Conservation (phyloP, 2,797 vertebrate genomes). For the Spatula clypeata region DNA sequence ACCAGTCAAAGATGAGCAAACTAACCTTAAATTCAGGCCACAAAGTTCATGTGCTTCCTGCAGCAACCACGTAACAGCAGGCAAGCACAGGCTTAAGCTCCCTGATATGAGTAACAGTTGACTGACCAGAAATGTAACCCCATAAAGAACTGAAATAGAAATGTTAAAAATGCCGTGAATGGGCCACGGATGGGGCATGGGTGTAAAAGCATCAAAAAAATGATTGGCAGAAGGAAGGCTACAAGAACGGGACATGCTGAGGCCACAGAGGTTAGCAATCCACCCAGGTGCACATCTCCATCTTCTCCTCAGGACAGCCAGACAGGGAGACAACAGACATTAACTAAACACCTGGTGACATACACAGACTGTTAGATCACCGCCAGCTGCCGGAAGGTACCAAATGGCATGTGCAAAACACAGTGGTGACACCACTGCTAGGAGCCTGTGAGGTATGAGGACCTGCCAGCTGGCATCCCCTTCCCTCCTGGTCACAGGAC, state of each 20-base stretch:
- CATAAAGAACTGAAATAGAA: neutral
- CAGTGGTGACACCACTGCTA: no score
- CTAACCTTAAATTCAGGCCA: neutral
- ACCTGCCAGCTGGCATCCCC: fast-evolving
- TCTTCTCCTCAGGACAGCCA: neutral
- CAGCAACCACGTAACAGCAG: fast-evolving
- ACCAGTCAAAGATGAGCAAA: fast-evolving
- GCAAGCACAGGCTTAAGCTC: neutral
- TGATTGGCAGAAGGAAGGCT: neutral
- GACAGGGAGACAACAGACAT: neutral
- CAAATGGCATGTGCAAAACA: neutral
- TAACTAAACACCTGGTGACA: fast-evolving
- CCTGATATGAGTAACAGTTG: fast-evolving
- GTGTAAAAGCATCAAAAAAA: neutral
- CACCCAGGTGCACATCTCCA: neutral
- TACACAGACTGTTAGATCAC: neutral
- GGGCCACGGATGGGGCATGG: fast-evolving
- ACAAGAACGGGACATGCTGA: fast-evolving
- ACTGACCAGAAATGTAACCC: neutral
- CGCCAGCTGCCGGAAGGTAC: neutral
- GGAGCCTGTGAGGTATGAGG: fast-evolving
- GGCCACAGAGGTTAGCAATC: neutral
- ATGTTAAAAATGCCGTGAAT: fast-evolving
- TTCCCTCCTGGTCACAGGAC: fast-evolving
- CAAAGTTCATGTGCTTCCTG: neutral